A percentile compares a stretch with the other conserved stretches of the same genome.
Conservation (phyloP, 2,888 invertebrate genomes). For the Machimus rusticus region DNA sequence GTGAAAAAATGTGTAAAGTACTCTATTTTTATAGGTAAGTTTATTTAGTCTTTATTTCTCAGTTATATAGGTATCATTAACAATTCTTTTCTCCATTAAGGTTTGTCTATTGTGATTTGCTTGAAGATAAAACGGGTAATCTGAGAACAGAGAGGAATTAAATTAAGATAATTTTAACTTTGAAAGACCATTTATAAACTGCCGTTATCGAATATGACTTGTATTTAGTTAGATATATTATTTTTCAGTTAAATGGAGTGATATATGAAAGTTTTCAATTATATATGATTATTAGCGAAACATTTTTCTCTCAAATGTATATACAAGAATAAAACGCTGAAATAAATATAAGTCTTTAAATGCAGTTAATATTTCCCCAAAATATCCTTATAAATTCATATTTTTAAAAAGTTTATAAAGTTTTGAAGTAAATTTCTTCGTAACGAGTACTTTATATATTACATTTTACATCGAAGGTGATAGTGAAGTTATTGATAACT, state of each 20-base stretch:
- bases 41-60: neutral
- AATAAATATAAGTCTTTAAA: too few species aligned
- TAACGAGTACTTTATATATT: too few species aligned
- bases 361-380: too few species aligned
- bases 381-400: too few species aligned
- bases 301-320: too few species aligned
- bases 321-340: too few species aligned
- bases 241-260: neutral
- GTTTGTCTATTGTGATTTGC: neutral
- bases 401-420: too few species aligned
- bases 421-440: too few species aligned
- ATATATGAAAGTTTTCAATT: too few species aligned
- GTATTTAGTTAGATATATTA: neutral
- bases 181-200: neutral
- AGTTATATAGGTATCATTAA: slow-evolving; percentile 49
- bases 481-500: too few species aligned
- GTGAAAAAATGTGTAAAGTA: slow-evolving; percentile 56
- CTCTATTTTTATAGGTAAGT: slow-evolving; percentile 55
- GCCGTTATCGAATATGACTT: neutral
- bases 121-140: neutral
- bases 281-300: too few species aligned
- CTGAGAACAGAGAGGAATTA: neutral
- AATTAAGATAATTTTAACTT: neutral
- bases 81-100: slow-evolving; percentile 42
- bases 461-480: too few species aligned